Percentiles rank a stretch among this genome's conserved stretches.
These are phyloP conservation scores for Autographa pulchrina DNA, from an alignment of 2,888 invertebrate genomes.

Conservation along the genomic window DNA sequence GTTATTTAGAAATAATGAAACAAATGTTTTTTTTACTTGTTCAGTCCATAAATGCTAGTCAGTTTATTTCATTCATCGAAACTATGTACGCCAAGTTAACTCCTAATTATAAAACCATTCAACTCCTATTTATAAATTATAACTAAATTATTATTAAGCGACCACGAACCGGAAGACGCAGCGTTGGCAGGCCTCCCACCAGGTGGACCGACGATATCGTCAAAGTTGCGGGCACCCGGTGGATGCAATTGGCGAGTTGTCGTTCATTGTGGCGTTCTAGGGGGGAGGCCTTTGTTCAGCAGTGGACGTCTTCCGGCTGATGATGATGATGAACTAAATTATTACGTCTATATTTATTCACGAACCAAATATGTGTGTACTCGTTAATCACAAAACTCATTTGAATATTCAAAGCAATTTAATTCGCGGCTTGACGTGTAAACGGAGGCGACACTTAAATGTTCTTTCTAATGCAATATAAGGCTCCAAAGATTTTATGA, in stretches of 20 bases:
- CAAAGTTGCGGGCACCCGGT: no score
- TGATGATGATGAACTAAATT: no score
- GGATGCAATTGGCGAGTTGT: no score
- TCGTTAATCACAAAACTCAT: constrained; percentile 76
- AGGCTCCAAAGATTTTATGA: constrained; percentile 72
- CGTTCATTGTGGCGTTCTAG: no score
- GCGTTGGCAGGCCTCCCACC: no score
- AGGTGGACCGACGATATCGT: no score
- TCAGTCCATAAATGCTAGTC: constrained; percentile 21
- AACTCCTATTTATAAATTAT: no score
- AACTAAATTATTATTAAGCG: no score
- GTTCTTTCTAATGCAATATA: constrained; percentile 68
- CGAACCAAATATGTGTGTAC: constrained; percentile 68
- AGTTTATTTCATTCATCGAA: constrained; percentile 53
- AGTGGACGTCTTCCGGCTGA: no score
- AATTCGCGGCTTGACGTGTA: constrained; percentile 63
- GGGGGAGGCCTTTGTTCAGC: no score
- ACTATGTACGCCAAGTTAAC: constrained; percentile 64
- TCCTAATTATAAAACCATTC: constrained; percentile 70
- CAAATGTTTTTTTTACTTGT: background rate
- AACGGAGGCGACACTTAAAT: constrained; percentile 62
- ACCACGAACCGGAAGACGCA: no score
- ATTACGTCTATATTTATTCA: constrained; percentile 53
- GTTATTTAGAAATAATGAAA: no score
- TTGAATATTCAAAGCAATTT: constrained; percentile 77